Evolutionary conservation across 2,888 invertebrate genomes (phyloP).

Genomic region (Machimus rusticus): DNA sequence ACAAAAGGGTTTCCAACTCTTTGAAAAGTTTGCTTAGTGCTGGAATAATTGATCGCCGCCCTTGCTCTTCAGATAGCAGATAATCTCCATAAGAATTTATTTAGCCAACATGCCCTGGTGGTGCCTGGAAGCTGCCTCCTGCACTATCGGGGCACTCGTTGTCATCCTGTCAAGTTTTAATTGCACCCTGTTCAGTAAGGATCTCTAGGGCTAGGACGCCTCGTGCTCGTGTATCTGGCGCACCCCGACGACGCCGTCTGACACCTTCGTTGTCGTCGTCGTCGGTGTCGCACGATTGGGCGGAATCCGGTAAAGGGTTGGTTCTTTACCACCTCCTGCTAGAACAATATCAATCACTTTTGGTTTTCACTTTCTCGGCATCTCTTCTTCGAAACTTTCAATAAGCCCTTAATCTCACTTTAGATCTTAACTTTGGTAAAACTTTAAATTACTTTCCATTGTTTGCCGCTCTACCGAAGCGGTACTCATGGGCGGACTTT

Average conservation of each 20-base stretch:
- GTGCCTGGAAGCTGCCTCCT: not conserved
- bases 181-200: not conserved
- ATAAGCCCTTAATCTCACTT: slow-evolving; percentile 36
- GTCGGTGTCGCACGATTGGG: no score
- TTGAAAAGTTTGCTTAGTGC: not conserved
- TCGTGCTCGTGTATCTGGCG: not conserved
- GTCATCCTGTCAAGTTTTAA: not conserved
- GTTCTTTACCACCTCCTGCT: not conserved
- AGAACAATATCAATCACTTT: slow-evolving; percentile 33
- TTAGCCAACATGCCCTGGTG: not conserved
- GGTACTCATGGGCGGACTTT: not conserved
- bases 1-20: not conserved
- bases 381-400: slow-evolving; percentile 18
- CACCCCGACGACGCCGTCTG: not conserved
- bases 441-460: slow-evolving; percentile 37
- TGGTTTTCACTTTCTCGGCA: slow-evolving; percentile 27
- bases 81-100: not conserved
- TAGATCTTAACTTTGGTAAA: slow-evolving; percentile 22
- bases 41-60: not conserved
- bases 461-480: not conserved
- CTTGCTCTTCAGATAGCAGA: not conserved
- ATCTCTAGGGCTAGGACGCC: not conserved
- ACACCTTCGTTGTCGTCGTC: not conserved
- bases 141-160: not conserved
- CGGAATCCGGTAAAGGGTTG: not conserved